Base-by-base conservation (phyloP, 2,888 invertebrate species). In the Scaeva pyrastri region DNA sequence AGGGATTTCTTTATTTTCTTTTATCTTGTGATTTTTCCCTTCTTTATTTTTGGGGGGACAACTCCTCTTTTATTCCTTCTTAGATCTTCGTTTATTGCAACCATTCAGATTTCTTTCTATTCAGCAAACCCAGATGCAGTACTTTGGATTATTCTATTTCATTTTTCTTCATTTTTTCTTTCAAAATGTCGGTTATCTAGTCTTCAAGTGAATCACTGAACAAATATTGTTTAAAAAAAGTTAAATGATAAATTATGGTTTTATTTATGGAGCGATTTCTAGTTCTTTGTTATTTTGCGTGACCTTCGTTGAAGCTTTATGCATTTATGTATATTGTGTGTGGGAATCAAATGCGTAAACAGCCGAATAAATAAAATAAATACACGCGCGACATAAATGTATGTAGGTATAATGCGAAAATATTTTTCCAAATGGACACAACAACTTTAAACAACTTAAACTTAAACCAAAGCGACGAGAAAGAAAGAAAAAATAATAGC, bases 141-240 rank as follows among this genome's bases (percentile, higher is more conserved):
- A 66, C 55, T 76, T 77, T 14, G 14, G 21, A 16, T 41, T 39
- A 21, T 48, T 66, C 48, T 64, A 16, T 45, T 43, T 64, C 21
- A 64, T 31, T 45, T 50, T 31, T 58, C 60, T 60, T 19, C 4
- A 26, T 56, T 78, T 71, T 48, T 43, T 62, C 68, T 62, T 68
- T 26, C 85, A 85, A 85, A 81, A 85, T 85, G 85, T 85, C 85
- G 85, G 80, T 80, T 85, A 76, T 76, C 80, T 68, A 76, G 19
- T 52, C 45, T 56, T 19, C 12, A 14, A 50, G 31, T 71, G 62
- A 82, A 82, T 86, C 86, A 82, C 82, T 82, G 55, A 74, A 56
- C 64, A 82, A 82, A 82, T 71, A 86, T 73, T 64, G 41, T 48
- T 31, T 31, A 31, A 74, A 39, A 60, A 60, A 41, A 52, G n/a